Base-by-base conservation (phyloP, 2,888 invertebrate genomes). In the Cryptophagus acutangulus region DNA sequence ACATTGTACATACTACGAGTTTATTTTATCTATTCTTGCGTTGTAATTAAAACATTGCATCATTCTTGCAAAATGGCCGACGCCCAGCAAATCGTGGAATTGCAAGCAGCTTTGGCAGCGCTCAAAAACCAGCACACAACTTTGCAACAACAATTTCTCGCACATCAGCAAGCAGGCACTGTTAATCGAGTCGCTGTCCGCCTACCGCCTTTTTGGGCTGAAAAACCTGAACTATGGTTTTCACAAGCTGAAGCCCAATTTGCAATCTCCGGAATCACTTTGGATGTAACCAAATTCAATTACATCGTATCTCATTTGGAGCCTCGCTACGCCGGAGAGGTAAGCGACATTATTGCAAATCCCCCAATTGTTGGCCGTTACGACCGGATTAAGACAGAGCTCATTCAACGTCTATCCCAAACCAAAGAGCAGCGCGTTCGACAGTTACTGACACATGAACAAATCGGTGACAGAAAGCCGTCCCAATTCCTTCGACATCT, bases 221-320 rank as follows among this genome's bases (percentile, higher is more conserved):
- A 26, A n/a, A 26, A 26, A n/a, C 26, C 26, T 4, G n/a, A n/a
- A 4, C n/a, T 26, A 4, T 26, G 26, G 26, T 26, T 26, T 13
- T 3, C 12, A 12, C n/a, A 26, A n/a, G 4, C 12, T n/a, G 26
- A 26, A 13, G 12, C 10, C n/a, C 26, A 26, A 26, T 26, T 26
- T 8, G 9, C 3, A 4, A 12, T 26, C 3, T 3, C n/a, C 3
- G 26, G 4, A 13, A 26, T 26, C 26, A 26, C 26, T 12, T 3
- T 4, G 9, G 26, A 26, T 13, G 12, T 3, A 3, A 26, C 26
- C 4, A 26, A 26, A 26, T 26, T 26, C n/a, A 26, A 26, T 26
- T 26, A 26, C 12, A 13, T 26, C 10, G n/a, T n/a, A 12, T n/a
- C 26, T 6, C 26, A 26, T 3, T n/a, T 26, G 4, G 26, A 26